These are phyloP conservation scores for Ochotona princeps DNA, from an alignment of 2,113 vertebrate genomes.

Conservation along the genomic window DNA sequence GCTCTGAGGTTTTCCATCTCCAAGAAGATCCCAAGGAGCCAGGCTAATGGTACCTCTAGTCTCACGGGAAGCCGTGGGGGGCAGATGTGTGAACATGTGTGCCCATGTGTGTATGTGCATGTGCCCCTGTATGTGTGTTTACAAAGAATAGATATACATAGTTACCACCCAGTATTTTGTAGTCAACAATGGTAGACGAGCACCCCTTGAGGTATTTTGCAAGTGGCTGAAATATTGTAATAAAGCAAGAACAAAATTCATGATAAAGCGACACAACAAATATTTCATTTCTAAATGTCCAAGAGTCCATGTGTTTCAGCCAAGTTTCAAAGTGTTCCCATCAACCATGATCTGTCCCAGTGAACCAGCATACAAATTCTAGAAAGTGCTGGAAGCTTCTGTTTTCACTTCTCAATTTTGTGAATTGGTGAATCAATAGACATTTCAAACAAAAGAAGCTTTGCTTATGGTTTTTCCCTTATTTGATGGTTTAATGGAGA, in stretches of 20 bases:
- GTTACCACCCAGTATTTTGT: not conserved
- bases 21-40: no score
- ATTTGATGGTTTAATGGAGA: not conserved
- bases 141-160: not conserved
- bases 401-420: not conserved
- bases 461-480: not conserved
- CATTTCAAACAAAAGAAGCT: not conserved
- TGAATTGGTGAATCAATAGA: not conserved
- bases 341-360: not conserved
- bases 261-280: not conserved
- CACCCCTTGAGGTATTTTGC: not conserved
- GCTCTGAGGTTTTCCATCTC: no score
- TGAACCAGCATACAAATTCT: not conserved
- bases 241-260: constrained; percentile 29
- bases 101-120: fast-evolving
- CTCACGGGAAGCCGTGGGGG: not conserved
- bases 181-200: not conserved
- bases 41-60: no score
- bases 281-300: not conserved
- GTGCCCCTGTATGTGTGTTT: not conserved
- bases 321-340: constrained; percentile 10
- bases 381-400: constrained; percentile 35
- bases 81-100: not conserved
- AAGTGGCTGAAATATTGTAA: not conserved
- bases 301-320: not conserved